These are phyloP conservation scores for Spilogale gracilis DNA, from an alignment of 2,113 vertebrate genomes.

Conservation along the genomic window DNA sequence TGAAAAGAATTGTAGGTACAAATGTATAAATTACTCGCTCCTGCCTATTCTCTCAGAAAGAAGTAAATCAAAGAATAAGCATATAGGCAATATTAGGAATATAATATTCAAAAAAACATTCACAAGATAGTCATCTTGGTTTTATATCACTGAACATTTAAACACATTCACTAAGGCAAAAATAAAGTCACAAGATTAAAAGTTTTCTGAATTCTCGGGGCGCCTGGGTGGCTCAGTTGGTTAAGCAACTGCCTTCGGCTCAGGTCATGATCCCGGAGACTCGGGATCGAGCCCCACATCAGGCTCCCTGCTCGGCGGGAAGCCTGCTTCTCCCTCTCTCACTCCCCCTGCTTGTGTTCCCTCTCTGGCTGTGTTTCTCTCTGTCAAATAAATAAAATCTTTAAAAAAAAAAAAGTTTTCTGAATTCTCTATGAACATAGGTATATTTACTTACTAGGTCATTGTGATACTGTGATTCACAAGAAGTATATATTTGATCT, in stretches of 20 bases:
- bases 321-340: too few species aligned
- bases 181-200: neutral
- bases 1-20: neutral
- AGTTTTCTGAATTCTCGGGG: neutral
- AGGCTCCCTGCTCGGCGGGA: too few species aligned
- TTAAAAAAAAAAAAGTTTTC: neutral
- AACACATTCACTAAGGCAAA: neutral
- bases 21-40: neutral
- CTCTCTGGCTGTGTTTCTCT: too few species aligned
- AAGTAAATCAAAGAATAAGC: neutral
- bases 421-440: neutral
- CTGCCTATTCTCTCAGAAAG: neutral
- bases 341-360: too few species aligned
- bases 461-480: neutral
- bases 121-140: neutral
- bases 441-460: neutral
- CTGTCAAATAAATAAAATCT: too few species aligned
- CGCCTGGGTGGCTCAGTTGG: too few species aligned
- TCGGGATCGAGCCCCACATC: too few species aligned
- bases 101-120: neutral
- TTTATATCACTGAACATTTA: neutral
- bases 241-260: too few species aligned
- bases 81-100: neutral
- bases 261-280: too few species aligned
- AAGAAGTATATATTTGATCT: neutral